phyloP scores from a whole-genome alignment of 2,797 vertebrate species.

The Philypnodon macrostomus region DNA sequence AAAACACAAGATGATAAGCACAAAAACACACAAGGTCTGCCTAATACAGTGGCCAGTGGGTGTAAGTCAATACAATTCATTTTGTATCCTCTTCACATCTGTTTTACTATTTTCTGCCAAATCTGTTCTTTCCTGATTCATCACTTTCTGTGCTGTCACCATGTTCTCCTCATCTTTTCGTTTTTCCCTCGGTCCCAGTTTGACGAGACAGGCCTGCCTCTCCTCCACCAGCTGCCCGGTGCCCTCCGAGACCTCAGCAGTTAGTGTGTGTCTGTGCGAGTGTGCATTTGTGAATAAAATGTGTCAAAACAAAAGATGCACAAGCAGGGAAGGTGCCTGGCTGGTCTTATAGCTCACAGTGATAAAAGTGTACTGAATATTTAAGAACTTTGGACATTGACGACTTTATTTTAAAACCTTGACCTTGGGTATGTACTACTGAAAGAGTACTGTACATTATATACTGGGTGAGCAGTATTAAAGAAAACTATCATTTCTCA shows the following conservation, averaged over 20 bases:
- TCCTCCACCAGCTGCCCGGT: conserved; percentile 35
- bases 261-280: neutral
- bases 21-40: no score
- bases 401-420: no score
- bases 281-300: neutral
- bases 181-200: conserved; percentile 18
- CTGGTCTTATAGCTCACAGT: conserved; percentile 4
- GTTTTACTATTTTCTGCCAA: conserved; percentile 19
- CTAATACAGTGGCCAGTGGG: neutral
- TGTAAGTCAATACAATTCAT: conserved; percentile 3
- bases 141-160: conserved; percentile 21
- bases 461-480: no score
- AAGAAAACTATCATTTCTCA: no score
- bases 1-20: no score
- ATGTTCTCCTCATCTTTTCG: neutral
- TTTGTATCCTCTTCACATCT: neutral
- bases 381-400: no score
- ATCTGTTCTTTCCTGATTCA: conserved; percentile 31
- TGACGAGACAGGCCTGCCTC: conserved; percentile 34
- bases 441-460: no score
- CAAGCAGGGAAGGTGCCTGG: neutral
- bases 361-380: neutral
- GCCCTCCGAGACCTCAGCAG: conserved; percentile 26
- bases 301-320: conserved; percentile 3
- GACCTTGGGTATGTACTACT: no score